phyloP scores from a whole-genome alignment of 2,888 invertebrate genomes.

The Amphipoea lucens region DNA sequence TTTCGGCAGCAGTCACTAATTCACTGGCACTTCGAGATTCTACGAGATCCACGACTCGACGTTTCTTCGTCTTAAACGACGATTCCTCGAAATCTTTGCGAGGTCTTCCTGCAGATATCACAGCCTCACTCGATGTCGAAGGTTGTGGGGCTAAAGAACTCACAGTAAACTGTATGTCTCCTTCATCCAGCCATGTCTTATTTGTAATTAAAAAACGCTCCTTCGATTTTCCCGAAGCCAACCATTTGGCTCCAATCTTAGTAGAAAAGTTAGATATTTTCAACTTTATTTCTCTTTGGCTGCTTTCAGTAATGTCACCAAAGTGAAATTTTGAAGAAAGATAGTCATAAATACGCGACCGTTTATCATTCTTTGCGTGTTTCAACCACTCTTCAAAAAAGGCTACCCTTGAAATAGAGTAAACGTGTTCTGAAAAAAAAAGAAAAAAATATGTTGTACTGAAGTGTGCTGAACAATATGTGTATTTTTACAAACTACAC shows the following conservation, averaged over 20 bases:
- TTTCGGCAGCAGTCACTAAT: too few species aligned
- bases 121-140: conserved; percentile 10
- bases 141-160: too few species aligned
- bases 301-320: conserved; percentile 15
- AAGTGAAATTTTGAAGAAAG: not conserved
- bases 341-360: not conserved
- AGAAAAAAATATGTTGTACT: not conserved
- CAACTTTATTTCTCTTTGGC: not conserved
- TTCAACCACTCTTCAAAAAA: conserved; percentile 8
- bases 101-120: conserved; percentile 18
- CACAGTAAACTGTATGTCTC: too few species aligned
- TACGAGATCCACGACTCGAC: conserved; percentile 15
- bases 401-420: conserved; percentile 7
- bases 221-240: too few species aligned
- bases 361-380: conserved; percentile 1
- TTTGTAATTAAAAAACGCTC: too few species aligned
- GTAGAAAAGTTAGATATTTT: not conserved
- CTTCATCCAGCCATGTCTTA: too few species aligned
- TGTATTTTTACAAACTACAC: conserved; percentile 6
- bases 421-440: conserved; percentile 19
- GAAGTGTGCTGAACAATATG: conserved; percentile 1
- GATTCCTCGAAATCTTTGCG: conserved; percentile 24
- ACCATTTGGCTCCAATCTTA: too few species aligned
- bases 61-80: conserved; percentile 29
- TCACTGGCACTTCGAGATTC: too few species aligned